Evolutionary conservation across 2,888 invertebrate species (phyloP).

Genomic region (Eledona agricola): DNA sequence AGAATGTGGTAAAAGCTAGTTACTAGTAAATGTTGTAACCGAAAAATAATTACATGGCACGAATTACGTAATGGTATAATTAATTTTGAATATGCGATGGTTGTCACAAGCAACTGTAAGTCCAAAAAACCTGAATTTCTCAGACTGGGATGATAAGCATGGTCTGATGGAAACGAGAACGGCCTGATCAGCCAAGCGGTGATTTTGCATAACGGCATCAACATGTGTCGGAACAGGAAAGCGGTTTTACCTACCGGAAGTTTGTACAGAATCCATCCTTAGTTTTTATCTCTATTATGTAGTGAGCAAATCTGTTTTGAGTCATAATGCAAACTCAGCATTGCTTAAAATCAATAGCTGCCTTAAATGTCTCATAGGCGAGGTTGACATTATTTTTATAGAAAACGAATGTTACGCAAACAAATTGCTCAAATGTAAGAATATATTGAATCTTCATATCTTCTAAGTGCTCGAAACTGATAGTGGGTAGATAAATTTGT

Average conservation of each 20-base stretch:
- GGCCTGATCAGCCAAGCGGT: conserved; percentile 25
- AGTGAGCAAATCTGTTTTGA: conserved; percentile 7
- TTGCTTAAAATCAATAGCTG: conserved; percentile 20
- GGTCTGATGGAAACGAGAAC: conserved; percentile 29
- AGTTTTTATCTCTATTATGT: conserved; percentile 4
- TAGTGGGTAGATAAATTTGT: too few relatives aligned
- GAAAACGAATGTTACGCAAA: too few relatives aligned
- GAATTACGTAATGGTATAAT: neutral
- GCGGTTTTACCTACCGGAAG: conserved; percentile 23
- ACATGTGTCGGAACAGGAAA: conserved; percentile 28
- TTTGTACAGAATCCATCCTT: conserved; percentile 14
- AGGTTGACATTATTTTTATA: too few relatives aligned
- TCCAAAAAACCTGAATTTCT: conserved; percentile 7
- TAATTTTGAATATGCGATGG: neutral
- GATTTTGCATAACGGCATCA: conserved; percentile 28
- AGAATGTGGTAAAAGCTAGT: neutral
- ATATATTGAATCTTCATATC: too few relatives aligned
- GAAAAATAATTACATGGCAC: neutral
- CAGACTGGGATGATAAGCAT: conserved; percentile 4
- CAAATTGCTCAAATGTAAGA: too few relatives aligned
- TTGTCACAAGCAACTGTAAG: conserved; percentile 4
- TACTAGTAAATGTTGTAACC: neutral
- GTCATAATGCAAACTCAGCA: conserved; percentile 14
- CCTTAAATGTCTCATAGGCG: conserved; percentile 12
- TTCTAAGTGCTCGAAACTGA: too few relatives aligned